Conservation (phyloP, 2,113 vertebrate genomes). For the Gymnogyps californianus region DNA sequence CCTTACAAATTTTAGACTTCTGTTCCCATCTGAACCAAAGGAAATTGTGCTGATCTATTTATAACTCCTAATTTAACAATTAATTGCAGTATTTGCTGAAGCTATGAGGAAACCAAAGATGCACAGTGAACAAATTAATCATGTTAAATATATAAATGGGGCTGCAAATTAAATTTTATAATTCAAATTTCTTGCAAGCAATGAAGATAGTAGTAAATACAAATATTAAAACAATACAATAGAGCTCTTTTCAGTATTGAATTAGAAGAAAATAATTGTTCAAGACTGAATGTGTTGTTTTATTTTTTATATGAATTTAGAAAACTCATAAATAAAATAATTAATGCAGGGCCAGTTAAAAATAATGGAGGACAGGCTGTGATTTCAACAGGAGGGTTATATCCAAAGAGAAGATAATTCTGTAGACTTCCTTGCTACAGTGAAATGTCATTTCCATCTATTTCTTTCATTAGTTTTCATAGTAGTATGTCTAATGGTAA, state of each 20-base stretch:
- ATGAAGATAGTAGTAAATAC: neutral
- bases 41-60: neutral
- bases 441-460: neutral
- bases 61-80: neutral
- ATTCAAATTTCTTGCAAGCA: neutral
- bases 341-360: neutral
- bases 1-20: neutral
- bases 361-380: neutral
- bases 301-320: neutral
- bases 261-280: neutral
- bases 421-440: neutral
- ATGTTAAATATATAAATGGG: neutral
- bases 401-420: neutral
- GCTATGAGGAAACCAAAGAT: neutral
- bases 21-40: neutral
- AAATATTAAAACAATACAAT: neutral
- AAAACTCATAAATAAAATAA: neutral
- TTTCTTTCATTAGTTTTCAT: neutral
- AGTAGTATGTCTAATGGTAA: neutral
- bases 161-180: neutral
- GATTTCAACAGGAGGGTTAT: neutral
- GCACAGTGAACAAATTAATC: neutral
- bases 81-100: neutral
- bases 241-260: neutral
- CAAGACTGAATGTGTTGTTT: neutral